Conservation (phyloP, 2,797 vertebrate genomes). For the Myoxocephalus aenaeus region DNA sequence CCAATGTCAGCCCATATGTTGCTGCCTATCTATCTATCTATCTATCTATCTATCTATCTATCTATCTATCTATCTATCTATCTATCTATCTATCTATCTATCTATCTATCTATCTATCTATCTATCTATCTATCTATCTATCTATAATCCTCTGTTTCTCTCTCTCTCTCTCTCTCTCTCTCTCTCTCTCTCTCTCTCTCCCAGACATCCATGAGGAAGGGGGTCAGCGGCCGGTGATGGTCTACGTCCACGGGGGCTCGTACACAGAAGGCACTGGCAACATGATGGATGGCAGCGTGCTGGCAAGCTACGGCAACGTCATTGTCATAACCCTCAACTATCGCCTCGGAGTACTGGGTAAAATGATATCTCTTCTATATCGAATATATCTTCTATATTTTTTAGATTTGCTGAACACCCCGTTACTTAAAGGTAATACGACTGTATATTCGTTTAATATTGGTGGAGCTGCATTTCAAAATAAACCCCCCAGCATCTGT, state of each 20-base stretch:
- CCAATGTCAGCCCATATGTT: neutral
- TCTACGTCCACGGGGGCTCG: conserved; percentile 96
- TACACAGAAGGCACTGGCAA: conserved; percentile 97
- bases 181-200: conserved; percentile 14
- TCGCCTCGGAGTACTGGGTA: conserved; percentile 93
- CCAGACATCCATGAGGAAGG: conserved; percentile 93
- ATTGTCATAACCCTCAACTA: conserved; percentile 97
- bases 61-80: conserved; percentile 13
- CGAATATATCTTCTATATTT: conserved; percentile 1
- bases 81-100: conserved; percentile 26
- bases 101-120: conserved; percentile 26
- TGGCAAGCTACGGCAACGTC: conserved; percentile 95
- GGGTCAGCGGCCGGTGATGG: conserved; percentile 93
- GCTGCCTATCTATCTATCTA: neutral
- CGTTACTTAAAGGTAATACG: neutral
- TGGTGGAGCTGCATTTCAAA: conserved; percentile 8
- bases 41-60: conserved; percentile 1
- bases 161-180: conserved; percentile 33
- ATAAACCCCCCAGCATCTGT: neutral
- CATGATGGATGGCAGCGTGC: conserved; percentile 94
- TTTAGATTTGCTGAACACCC: neutral
- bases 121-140: conserved; percentile 15
- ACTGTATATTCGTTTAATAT: neutral
- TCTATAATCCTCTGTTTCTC: neutral
- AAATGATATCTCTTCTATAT: conserved; percentile 36